Evolutionary conservation across 2,888 invertebrate species (phyloP), one percentile per base, ranked within the genome.

Genomic region (Hypomecis punctinalis): DNA sequence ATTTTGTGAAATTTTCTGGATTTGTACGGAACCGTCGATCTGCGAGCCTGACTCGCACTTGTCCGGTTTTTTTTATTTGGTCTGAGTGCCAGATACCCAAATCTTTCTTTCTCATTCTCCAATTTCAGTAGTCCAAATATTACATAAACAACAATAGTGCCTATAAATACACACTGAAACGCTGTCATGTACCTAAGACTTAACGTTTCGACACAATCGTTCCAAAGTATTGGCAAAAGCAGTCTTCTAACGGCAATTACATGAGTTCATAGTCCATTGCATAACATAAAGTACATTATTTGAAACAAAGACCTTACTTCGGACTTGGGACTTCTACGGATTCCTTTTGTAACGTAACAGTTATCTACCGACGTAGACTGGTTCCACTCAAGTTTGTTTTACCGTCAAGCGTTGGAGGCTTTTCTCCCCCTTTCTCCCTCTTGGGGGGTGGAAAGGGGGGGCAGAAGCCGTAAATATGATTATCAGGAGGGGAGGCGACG

Each of bases 401-500:
- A 69, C 71, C 72, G 73, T 77, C 76, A 71, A 76, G 76, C 77
- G 74, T 76, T 67, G 59, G 48, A 56, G 66, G 61, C 52, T 37
- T 39, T 23, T 6, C 47, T 39, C 37, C 49, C 55, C 45, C 72
- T 74, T 68, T 69, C 70, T 61, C 67, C 66, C 58, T 56, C 54
- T 13, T 46, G 23, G 40, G 70, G 60, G 69, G 55, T 39, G 67
- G 40, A 39, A 56, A 51, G 53, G 63, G 75, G 73, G 77, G 82
- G 79, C 75, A 74, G 82, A 81, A 79, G 88, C 84, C 86, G 91
- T 93, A 93, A 92, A 92, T 93, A 92, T 92, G 91, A 92, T 93
- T 92, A 93, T 91, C 93, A 91, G 85, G 76, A 79, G 85, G 91
- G 92, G 90, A 91, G 91, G 92, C 89, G 90, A 83, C 89, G 88